Conservation (phyloP, 1,140 invertebrate species). For the Muscidifurax raptorellus region DNA sequence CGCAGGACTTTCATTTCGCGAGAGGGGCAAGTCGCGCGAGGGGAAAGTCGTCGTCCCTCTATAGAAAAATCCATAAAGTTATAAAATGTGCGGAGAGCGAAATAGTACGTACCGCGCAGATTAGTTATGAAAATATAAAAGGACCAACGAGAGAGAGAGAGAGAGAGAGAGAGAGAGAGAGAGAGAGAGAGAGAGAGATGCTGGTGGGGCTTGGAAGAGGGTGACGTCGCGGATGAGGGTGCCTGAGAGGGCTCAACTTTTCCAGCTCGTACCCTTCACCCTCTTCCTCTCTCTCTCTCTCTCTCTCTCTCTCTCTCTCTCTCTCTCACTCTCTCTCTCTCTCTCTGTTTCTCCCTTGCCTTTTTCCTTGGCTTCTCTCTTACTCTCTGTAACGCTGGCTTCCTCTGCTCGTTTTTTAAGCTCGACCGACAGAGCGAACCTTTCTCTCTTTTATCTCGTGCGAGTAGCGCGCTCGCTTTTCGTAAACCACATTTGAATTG, state of each 20-base stretch:
- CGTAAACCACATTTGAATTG: conserved; percentile 52
- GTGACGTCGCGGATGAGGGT: conserved; percentile 65
- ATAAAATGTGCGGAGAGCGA: conserved; percentile 73
- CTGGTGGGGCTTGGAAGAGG: conserved; percentile 55
- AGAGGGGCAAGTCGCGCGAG: conserved; percentile 46
- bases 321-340: background rate
- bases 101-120: conserved; percentile 73
- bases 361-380: conserved; percentile 9
- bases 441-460: conserved; percentile 28
- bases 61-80: conserved; percentile 74
- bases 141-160: conserved; percentile 57
- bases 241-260: conserved; percentile 69
- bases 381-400: background rate
- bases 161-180: conserved; percentile 40
- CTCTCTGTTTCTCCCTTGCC: background rate
- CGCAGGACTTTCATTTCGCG: conserved; percentile 59
- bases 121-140: conserved; percentile 75
- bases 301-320: conserved; percentile 2
- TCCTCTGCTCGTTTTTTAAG: background rate
- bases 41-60: conserved; percentile 54
- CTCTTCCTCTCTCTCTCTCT: conserved; percentile 26
- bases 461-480: conserved; percentile 4
- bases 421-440: background rate
- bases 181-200: conserved; percentile 18
- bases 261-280: conserved; percentile 64